phyloP scores from a whole-genome alignment of 2,888 invertebrate genomes.

The Stramonita haemastoma region DNA sequence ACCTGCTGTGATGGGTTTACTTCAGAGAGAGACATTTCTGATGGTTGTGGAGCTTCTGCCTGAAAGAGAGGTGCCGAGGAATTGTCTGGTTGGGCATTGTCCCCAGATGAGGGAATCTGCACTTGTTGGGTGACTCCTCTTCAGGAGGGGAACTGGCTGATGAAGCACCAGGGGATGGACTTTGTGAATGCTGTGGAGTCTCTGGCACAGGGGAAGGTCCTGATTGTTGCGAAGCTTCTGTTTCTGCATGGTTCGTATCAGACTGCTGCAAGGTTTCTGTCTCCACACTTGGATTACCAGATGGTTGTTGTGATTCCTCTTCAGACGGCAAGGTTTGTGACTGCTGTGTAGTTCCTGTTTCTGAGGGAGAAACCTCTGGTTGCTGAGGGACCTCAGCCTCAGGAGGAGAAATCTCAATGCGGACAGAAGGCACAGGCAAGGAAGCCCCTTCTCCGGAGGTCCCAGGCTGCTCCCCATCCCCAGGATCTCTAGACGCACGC shows the following conservation, averaged over 20 bases:
- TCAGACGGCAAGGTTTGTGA: background rate
- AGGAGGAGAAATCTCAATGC: conserved; percentile 5
- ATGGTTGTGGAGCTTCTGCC: background rate
- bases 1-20: background rate
- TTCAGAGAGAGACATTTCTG: background rate
- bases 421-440: background rate
- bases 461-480: background rate
- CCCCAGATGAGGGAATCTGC: background rate
- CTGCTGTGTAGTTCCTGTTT: background rate
- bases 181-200: background rate
- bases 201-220: background rate
- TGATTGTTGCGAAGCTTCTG: too few species aligned
- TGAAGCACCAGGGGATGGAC: background rate
- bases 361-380: background rate
- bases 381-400: background rate
- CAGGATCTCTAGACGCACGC: background rate
- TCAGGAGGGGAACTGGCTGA: background rate
- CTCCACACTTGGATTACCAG: background rate
- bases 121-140: background rate
- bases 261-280: background rate
- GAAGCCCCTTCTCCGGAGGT: background rate
- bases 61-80: background rate
- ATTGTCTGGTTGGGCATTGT: too few species aligned
- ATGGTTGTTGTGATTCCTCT: background rate
- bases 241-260: background rate